Evolutionary conservation across 1,140 invertebrate species (phyloP).

Genomic region (Nylanderia fulva): DNA sequence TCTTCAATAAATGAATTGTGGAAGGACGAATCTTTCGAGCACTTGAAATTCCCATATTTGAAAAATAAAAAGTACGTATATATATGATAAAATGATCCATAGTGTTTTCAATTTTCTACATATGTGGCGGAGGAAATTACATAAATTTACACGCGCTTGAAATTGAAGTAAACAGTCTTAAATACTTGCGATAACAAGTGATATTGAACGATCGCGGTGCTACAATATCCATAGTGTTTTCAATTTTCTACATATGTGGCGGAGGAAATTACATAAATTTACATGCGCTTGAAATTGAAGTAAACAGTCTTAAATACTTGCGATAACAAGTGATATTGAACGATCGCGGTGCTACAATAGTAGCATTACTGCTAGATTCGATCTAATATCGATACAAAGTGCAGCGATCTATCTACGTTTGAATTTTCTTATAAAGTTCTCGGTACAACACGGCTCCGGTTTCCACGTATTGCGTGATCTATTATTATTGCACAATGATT

Average conservation of each 20-base stretch:
- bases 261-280: not conserved
- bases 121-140: not conserved
- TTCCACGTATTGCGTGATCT: conserved; percentile 27
- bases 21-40: not conserved
- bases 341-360: no score
- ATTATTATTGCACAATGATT: conserved; percentile 26
- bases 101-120: not conserved
- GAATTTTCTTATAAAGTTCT: conserved; percentile 6
- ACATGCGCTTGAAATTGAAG: not conserved
- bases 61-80: not conserved
- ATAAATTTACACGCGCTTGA: not conserved
- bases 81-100: not conserved
- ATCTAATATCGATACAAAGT: not conserved
- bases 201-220: not conserved
- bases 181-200: not conserved
- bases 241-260: not conserved
- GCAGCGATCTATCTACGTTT: not conserved
- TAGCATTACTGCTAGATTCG: not conserved
- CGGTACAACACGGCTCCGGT: not conserved
- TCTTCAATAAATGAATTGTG: not conserved
- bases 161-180: not conserved
- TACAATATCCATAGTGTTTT: not conserved
- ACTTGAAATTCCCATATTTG: not conserved
- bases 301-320: not conserved
- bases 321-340: not conserved